Base-by-base conservation (phyloP, 1,140 invertebrate species). In the Agrilus planipennis region DNA sequence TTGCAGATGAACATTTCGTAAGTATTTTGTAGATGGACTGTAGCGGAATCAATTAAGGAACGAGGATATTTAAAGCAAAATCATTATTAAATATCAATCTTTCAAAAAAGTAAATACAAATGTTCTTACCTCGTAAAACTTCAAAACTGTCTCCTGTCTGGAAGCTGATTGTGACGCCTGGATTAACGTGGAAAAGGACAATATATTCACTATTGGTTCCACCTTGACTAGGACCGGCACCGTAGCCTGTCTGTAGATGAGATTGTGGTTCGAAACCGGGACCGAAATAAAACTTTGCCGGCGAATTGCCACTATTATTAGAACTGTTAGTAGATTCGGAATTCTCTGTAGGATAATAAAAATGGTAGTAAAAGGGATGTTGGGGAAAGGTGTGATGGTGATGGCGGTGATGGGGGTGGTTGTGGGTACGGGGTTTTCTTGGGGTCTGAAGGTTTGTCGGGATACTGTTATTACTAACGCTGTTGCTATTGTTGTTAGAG, bases 101-200 rank as follows among this genome's bases (percentile, higher is more conserved):
- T n/a, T n/a, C n/a, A n/a, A n/a, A n/a, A n/a, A n/a, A n/a, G 14
- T 16, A 32, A 12, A 9, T 27, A 12, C 31, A 18, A 27, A 28
- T 20, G 23, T n/a, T 41, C 63, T 62, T 64, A 78, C 76, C 76
- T 74, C 73, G 69, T 47, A 79, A 69, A 29, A 76, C 63, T 53
- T 79, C 75, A 44, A 77, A 62, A 54, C 71, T 72, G 46, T 78
- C 75, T 9, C 75, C 74, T 49, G 76, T 71, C 51, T 75, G 68
- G 47, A 80, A 73, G 32, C 72, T 75, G 52, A 80, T 75, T 2
- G 71, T 76, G 50, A 80, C 77, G 2, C 77, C 76, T 2, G 75
- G 75, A 62, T 79, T 76, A 34, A 81, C 75, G 55, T 80, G 77
- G 49, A 80, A 73, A 54, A 77, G 69, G 32, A 81, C 76, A 37